A percentile compares a stretch with the other conserved stretches of the same genome.
Evolutionary conservation across 2,888 invertebrate species (phyloP).

Genomic region (Chesias legatella): DNA sequence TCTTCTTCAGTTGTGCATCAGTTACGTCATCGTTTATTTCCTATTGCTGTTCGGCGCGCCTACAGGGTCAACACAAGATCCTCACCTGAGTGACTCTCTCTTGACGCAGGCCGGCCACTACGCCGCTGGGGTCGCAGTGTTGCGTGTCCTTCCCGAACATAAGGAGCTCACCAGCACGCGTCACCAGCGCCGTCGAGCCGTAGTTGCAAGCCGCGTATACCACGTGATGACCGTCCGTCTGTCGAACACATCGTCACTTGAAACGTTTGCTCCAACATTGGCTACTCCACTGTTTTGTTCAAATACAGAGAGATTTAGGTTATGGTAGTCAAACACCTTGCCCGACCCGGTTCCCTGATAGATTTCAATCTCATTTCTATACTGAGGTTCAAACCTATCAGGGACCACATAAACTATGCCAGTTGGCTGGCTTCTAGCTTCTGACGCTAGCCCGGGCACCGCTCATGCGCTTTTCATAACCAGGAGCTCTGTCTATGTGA

Average conservation of each 20-base stretch:
- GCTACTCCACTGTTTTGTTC: no score
- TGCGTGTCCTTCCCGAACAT: constrained; percentile 97
- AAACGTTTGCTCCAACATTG: constrained; percentile 1
- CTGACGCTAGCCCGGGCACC: no score
- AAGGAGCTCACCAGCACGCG: constrained; percentile 92
- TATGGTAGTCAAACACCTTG: no score
- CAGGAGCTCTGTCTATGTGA: no score
- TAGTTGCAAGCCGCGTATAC: constrained; percentile 95
- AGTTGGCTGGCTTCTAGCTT: no score
- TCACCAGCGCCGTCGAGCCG: constrained; percentile 95
- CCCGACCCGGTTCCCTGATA: no score
- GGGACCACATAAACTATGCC: no score
- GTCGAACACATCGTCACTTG: constrained; percentile 1
- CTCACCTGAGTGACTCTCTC: constrained; percentile 83
- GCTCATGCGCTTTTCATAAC: no score
- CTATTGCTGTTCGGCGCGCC: constrained; percentile 4
- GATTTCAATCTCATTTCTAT: neutral
- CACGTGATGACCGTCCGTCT: constrained; percentile 89
- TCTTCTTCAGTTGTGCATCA: no score
- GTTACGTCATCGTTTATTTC: no score
- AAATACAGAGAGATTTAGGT: no score
- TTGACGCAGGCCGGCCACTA: constrained; percentile 87
- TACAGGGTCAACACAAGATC: constrained; percentile 2
- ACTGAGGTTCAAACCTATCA: neutral
- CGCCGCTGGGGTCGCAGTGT: constrained; percentile 88